Evolutionary conservation across 2,797 vertebrate species (phyloP).

Genomic region (Ataeniobius toweri): DNA sequence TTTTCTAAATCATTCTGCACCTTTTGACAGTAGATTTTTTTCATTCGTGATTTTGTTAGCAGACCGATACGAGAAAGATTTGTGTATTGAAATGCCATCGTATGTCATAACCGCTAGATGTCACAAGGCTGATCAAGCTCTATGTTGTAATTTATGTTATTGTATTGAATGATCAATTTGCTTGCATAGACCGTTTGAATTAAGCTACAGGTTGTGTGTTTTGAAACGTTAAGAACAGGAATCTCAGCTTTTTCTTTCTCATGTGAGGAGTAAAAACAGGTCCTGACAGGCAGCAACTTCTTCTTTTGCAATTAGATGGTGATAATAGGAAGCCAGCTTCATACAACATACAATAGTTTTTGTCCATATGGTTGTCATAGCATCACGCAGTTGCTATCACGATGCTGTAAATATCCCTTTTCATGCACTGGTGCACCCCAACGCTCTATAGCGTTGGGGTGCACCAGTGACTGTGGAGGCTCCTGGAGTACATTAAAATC

Average conservation of each 20-base stretch:
- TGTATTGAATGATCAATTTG: neutral
- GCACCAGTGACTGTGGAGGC: neutral
- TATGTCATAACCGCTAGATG: neutral
- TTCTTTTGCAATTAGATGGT: neutral
- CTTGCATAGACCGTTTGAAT: neutral
- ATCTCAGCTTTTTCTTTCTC: conserved; percentile 1
- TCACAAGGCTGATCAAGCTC: neutral
- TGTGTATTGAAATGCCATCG: neutral
- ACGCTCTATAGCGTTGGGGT: neutral
- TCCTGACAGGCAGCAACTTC: conserved; percentile 13
- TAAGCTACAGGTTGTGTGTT: neutral
- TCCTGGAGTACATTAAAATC: neutral
- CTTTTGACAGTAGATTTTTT: neutral
- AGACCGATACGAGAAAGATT: neutral
- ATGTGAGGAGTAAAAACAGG: neutral
- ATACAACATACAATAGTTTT: neutral
- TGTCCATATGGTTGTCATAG: neutral
- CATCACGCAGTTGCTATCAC: neutral
- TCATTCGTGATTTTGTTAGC: too few relatives aligned
- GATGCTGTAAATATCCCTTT: neutral
- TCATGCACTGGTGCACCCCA: neutral
- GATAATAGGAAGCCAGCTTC: neutral
- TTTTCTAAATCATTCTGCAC: neutral
- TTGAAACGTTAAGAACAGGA: conserved; percentile 7
- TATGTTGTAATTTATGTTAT: neutral